A percentile compares a stretch with the other conserved stretches of the same genome.
phyloP scores from a whole-genome alignment of 2,797 vertebrate genomes.

The Sebastiscus tertius region DNA sequence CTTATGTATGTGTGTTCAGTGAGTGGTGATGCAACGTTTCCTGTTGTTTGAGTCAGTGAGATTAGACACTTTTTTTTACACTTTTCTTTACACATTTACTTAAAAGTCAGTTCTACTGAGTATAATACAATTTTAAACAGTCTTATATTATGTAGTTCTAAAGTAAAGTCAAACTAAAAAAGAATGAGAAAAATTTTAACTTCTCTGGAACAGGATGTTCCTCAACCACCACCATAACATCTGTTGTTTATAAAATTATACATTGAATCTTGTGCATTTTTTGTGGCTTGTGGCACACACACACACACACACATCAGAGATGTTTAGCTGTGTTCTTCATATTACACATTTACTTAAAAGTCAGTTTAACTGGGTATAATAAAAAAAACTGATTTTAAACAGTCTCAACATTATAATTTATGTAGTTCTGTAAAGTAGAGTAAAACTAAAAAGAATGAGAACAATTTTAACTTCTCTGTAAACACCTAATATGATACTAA shows the following conservation, averaged over 20 bases:
- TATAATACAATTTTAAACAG: neutral
- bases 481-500: neutral
- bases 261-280: neutral
- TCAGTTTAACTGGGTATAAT: no score
- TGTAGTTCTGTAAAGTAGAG: neutral
- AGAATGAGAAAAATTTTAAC: neutral
- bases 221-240: neutral
- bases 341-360: neutral
- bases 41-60: slow-evolving; percentile 25
- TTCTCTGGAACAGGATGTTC: neutral
- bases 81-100: neutral
- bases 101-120: no score
- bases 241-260: neutral
- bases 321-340: no score
- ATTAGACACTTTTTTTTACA: fast-evolving
- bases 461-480: neutral
- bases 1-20: neutral
- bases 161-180: neutral
- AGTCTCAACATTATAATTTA: neutral
- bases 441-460: neutral
- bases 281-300: neutral
- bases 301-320: no score
- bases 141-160: no score
- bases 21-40: slow-evolving; percentile 54
- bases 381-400: neutral